Evolutionary conservation across 2,888 invertebrate genomes (phyloP), one percentile per base, ranked within the genome.

Genomic region (Drosophila vallismaia): DNA sequence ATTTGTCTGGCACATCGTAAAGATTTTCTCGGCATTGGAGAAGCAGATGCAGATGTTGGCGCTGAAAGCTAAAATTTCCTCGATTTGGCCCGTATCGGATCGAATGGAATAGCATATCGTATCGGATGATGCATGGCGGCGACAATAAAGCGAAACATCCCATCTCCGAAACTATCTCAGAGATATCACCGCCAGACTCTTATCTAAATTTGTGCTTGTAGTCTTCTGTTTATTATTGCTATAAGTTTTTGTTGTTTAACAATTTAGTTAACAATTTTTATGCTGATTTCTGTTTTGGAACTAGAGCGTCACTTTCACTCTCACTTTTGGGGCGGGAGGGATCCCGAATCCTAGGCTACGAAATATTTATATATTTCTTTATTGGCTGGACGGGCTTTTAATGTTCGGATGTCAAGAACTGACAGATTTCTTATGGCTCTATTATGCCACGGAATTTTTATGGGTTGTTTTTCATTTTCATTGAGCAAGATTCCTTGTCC

Each of bases 1-100:
- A 82, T 85, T 76, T 60, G 84, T 77, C 80, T 82, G 73, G 77
- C 82, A 82, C 74, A 62, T 82, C 88, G 62, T 82, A 79, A 82
- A 82, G 71, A 73, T 86, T 75, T 87, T 82, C 83, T 59, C 88
- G 53, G 71, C 51, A 57, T 56, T 54, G 56, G 50, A 24, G 49
- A 46, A 67, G 55, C 62, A 40, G 49, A 64, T 62, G 58, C 70
- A 69, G 74, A 86, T 81, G 82, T 82, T 64, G 58, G 70, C 53
- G 81, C 79, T 86, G 87, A 82, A 86, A 82, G 87, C 79, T 60
- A n/a, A 59, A 64, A 81, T 70, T 80, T 83, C 55, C 64, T 49
- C 71, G 68, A 73, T 76, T 84, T 44, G 9, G 44, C 4, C 38
- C 45, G 44, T 28, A 12, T n/a, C 36, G 36, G 6, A 36, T 36